Percentiles rank a stretch among this genome's conserved stretches.
These are phyloP conservation scores for Horisme vitalbata DNA, from an alignment of 2,888 invertebrate genomes.

Conservation along the genomic window DNA sequence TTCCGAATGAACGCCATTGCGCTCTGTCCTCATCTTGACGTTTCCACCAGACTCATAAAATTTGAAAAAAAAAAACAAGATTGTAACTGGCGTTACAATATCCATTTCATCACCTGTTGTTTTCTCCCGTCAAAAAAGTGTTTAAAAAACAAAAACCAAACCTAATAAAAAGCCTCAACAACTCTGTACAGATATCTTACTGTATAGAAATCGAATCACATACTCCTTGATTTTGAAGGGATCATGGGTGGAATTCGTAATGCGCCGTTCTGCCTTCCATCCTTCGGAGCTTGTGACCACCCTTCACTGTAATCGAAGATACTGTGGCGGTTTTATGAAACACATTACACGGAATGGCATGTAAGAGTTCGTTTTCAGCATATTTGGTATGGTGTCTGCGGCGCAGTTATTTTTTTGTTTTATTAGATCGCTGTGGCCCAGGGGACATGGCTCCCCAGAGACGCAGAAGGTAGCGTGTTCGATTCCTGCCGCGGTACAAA, in stretches of 20 bases:
- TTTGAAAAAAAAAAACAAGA: too few relatives aligned
- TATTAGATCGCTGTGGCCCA: too few relatives aligned
- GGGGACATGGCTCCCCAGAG: too few relatives aligned
- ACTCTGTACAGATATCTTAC: slow-evolving; percentile 48
- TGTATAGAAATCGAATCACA: slow-evolving; percentile 81
- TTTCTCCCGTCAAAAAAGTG: too few relatives aligned
- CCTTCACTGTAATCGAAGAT: slow-evolving; percentile 46
- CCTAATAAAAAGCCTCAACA: slow-evolving; percentile 32
- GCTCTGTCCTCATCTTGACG: too few relatives aligned
- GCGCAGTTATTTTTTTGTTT: slow-evolving; percentile 11
- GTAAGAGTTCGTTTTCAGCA: slow-evolving; percentile 22
- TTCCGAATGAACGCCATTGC: too few relatives aligned
- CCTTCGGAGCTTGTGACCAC: slow-evolving; percentile 34
- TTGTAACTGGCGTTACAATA: too few relatives aligned
- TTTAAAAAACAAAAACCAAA: too few relatives aligned
- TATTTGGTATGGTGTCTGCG: slow-evolving; percentile 9
- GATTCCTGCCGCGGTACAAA: too few relatives aligned
- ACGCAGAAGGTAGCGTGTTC: too few relatives aligned
- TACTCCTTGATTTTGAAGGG: slow-evolving; percentile 80
- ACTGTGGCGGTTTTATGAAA: slow-evolving; percentile 37
- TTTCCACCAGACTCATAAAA: too few relatives aligned
- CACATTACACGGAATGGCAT: slow-evolving; percentile 32
- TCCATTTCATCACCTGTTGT: too few relatives aligned
- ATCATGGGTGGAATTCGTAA: slow-evolving; percentile 66
- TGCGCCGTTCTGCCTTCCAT: slow-evolving; percentile 49